Base-by-base conservation (phyloP, 1,140 invertebrate species). In the Heliconius hermathena region DNA sequence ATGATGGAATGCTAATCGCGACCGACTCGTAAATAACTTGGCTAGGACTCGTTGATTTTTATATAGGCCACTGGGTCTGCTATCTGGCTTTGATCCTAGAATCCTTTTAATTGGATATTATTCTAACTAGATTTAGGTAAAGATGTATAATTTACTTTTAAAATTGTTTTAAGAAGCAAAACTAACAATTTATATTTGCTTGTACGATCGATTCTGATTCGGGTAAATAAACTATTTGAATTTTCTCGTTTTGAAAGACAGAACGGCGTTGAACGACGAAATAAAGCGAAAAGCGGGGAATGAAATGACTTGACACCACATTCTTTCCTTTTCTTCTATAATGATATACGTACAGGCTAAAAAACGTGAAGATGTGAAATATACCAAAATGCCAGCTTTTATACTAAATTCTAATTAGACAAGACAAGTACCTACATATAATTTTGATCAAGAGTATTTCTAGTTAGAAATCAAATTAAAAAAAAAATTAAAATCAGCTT, bases 1-100 rank as follows among this genome's bases (percentile, higher is more conserved):
- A 93, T 92, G 91, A 84, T 78, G 52, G 77, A 83, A 85, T 81
- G 84, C 85, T 91, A 89, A 91, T 92, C 87, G 88, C 79, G 87
- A 73, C 78, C 66, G 74, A 81, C 88, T 90, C 91, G 91, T 91
- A 91, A 90, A 88, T 91, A 91, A 79, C 81, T 75, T 76, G 74
- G 79, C 76, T 83, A 87, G 85, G 82, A 85, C 87, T 86, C 87
- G 87, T 87, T 85, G 83, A 88, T 83, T 85, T 84, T 84, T 72
- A 90, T 89, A 91, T 90, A 90, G 88, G 88, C 84, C 87, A 89
- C 76, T 89, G 80, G 85, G 83, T 85, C 83, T 85, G 73, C 41
- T 77, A 74, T 85, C 82, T 84, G 70, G 33, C 75, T 46, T 71
- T 18, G 57, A 57, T 41, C 18, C 71, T 75, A 79, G 5, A 8